These are phyloP conservation scores for Muntiacus reevesi DNA, from an alignment of 2,113 vertebrate genomes.

Conservation along the genomic window DNA sequence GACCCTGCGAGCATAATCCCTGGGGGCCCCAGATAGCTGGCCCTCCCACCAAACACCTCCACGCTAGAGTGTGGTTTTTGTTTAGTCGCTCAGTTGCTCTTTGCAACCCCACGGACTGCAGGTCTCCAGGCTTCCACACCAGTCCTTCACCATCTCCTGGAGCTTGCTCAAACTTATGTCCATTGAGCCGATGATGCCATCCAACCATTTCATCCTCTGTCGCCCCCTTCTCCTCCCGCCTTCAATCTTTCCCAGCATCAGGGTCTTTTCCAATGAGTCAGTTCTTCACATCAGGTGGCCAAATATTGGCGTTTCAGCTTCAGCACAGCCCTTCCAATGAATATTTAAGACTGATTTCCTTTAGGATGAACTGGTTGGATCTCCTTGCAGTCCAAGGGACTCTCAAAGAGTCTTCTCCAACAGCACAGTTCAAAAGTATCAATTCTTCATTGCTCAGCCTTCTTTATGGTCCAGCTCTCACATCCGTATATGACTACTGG, in stretches of 20 bases:
- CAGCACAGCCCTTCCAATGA: background rate
- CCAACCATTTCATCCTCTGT: background rate
- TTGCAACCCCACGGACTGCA: background rate
- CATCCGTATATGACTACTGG: background rate
- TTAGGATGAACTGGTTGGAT: background rate
- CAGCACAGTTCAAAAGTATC: background rate
- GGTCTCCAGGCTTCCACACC: background rate
- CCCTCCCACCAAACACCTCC: background rate
- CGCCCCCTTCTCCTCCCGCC: background rate
- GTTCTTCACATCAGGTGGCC: background rate
- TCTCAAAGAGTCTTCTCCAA: background rate
- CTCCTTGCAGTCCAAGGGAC: background rate
- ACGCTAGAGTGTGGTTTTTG: background rate
- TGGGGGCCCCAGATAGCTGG: background rate
- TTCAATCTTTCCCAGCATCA: background rate
- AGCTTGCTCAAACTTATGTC: background rate
- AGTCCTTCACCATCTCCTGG: background rate
- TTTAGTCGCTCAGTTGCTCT: accelerated
- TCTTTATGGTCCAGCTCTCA: background rate
- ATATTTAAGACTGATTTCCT: background rate
- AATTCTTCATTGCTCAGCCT: background rate
- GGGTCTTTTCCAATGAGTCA: background rate
- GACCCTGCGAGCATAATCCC: background rate
- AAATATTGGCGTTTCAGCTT: background rate
- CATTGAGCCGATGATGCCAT: accelerated